These are phyloP conservation scores for Epinotia nisella DNA, from an alignment of 2,888 invertebrate species.

Conservation along the genomic window DNA sequence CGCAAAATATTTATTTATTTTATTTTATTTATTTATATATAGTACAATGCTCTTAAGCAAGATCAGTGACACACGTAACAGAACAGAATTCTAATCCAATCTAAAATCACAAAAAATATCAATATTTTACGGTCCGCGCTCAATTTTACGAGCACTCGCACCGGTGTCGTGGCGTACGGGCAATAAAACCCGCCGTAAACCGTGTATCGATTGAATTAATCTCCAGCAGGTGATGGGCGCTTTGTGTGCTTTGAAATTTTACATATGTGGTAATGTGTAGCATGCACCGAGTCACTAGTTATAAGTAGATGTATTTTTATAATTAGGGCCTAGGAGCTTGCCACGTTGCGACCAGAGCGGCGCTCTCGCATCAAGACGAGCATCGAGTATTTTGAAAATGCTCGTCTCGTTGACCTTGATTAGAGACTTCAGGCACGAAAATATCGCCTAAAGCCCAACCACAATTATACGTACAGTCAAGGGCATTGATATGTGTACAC, in stretches of 20 bases:
- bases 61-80: not conserved
- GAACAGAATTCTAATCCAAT: not conserved
- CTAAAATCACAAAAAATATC: slow-evolving; percentile 2
- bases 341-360: too few relatives aligned
- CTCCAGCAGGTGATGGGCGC: slow-evolving; percentile 17
- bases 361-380: too few relatives aligned
- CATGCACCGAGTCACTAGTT: not conserved
- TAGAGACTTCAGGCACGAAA: too few relatives aligned
- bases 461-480: too few relatives aligned
- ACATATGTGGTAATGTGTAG: slow-evolving; percentile 4
- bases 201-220: slow-evolving; percentile 27
- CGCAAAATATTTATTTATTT: too few relatives aligned
- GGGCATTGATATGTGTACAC: too few relatives aligned
- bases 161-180: slow-evolving; percentile 1
- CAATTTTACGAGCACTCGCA: slow-evolving; percentile 25
- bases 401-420: too few relatives aligned
- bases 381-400: too few relatives aligned
- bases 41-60: not conserved
- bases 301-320: too few relatives aligned
- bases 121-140: slow-evolving; percentile 17
- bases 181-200: slow-evolving; percentile 19
- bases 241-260: slow-evolving; percentile 7
- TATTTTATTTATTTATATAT: too few relatives aligned
- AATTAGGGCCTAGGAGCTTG: too few relatives aligned
- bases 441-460: too few relatives aligned